Evolutionary conservation across 2,888 invertebrate species (phyloP), one percentile per base, ranked within the genome.

Genomic region (Eupelmus urozonus): DNA sequence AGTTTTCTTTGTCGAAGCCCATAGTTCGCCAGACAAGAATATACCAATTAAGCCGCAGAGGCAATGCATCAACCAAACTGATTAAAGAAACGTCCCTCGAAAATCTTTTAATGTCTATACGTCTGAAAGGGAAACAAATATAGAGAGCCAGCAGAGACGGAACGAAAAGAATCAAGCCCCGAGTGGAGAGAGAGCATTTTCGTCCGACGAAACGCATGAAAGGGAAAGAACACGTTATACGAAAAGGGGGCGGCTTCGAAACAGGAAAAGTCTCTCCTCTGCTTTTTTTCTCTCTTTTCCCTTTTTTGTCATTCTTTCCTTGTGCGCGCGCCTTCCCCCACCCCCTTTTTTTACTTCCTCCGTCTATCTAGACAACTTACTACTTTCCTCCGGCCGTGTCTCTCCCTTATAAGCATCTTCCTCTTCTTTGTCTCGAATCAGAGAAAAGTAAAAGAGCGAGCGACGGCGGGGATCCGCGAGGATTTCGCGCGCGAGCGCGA

Each of bases 181-280:
- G 34, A 29, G 66, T 29, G 11, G 49, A 23, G 34, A 25, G 25
- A 42, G 25, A n/a, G 29, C 62, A 42, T 66, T 42, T 45, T 60
- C 45, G n/a, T 59, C 49, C n/a, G 25, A 67, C n/a, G 73, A 62
- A 66, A 34, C 63, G 65, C 55, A 74, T 49, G 62, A 78, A 78
- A 69, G 69, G 69, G 57, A n/a, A n/a, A n/a, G n/a, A 65, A 59
- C 62, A 49, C 16, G 59, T 29, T 25, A 20, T 40, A 69, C 69
- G 29, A 53, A 67, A 13, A 34, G 9, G 34, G 9, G 49, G 13
- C 3, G 62, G 60, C 20, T 25, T 75, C 20, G 53, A 59, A 70
- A 71, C 65, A 71, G 65, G 40, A 59, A 76, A 63, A 76, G 53
- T 76, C 65, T 70, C 20, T 63, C 29, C 34, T 34, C 18, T 20